A percentile compares a stretch with the other conserved stretches of the same genome.
These are phyloP conservation scores for Buathra laborator DNA, from an alignment of 2,888 invertebrate species.

Conservation along the genomic window DNA sequence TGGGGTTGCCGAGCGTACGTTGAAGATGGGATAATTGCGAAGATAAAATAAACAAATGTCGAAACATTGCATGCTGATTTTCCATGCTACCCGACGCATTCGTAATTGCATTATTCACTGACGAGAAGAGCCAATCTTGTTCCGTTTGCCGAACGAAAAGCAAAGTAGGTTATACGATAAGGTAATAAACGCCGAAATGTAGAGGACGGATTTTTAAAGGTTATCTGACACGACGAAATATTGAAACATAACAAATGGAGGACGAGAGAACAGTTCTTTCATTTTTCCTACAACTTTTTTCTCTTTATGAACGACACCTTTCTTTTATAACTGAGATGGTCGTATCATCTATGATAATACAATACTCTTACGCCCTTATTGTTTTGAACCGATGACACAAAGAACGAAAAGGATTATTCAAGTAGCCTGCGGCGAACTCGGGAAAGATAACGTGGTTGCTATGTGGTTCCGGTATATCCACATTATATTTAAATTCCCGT, in stretches of 20 bases:
- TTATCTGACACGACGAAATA: background rate
- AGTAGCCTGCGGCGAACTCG: background rate
- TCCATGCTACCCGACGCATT: background rate
- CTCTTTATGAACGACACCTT: background rate
- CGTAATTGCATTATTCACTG: conserved; percentile 28
- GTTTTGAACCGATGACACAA: background rate
- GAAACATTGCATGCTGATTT: conserved; percentile 6
- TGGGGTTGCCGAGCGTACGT: background rate
- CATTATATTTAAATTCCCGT: conserved; percentile 56
- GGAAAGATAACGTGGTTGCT: conserved; percentile 25
- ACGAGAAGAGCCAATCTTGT: conserved; percentile 23
- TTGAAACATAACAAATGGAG: background rate
- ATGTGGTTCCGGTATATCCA: conserved; percentile 48
- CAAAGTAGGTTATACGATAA: background rate
- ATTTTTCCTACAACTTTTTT: background rate
- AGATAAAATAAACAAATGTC: conserved; percentile 2
- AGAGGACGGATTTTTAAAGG: background rate
- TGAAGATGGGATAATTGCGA: conserved; percentile 14
- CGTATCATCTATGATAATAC: background rate
- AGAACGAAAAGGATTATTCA: background rate
- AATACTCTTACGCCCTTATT: background rate
- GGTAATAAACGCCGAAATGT: background rate
- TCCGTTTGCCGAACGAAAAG: background rate
- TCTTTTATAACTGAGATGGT: background rate
- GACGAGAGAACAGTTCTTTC: background rate